Evolutionary conservation across 2,888 invertebrate species (phyloP).

Genomic region (Fragum sueziense): DNA sequence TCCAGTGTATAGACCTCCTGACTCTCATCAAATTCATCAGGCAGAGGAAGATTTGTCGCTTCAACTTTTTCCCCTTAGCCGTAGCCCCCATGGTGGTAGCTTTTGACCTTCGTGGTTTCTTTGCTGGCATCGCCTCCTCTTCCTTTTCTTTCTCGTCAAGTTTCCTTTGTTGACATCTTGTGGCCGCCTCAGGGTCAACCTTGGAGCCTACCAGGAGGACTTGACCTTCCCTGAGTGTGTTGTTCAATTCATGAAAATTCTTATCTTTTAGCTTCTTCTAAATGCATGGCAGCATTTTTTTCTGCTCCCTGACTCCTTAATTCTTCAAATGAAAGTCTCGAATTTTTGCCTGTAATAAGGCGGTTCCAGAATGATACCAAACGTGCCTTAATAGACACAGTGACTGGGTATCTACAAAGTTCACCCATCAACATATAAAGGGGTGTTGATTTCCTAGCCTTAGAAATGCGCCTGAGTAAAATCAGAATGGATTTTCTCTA

Average conservation of each 20-base stretch:
- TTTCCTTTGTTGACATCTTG: too few species aligned
- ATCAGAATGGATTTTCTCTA: conserved; percentile 28
- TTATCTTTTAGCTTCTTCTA: conserved; percentile 50
- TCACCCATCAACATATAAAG: conserved; percentile 19
- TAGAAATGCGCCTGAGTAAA: conserved; percentile 9
- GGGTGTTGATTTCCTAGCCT: conserved; percentile 23
- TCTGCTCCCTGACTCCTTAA: conserved; percentile 48
- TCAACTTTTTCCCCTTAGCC: too few species aligned
- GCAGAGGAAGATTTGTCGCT: too few species aligned
- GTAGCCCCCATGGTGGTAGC: too few species aligned
- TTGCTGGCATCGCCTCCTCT: too few species aligned
- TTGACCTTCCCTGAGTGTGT: conserved; percentile 51
- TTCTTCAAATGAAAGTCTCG: conserved; percentile 41
- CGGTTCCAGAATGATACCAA: conserved; percentile 1
- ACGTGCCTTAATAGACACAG: not conserved
- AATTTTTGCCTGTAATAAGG: not conserved
- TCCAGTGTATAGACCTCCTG: too few species aligned
- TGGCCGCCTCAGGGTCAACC: too few species aligned
- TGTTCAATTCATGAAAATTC: conserved; percentile 47
- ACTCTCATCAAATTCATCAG: too few species aligned
- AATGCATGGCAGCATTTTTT: conserved; percentile 43
- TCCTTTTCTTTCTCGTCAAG: too few species aligned
- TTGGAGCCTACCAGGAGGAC: too few species aligned
- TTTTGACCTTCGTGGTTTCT: too few species aligned
- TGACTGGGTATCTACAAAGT: conserved; percentile 11